A percentile compares a stretch with the other conserved stretches of the same genome.
Evolutionary conservation across 2,888 invertebrate species (phyloP).

Genomic region (Torymus texanus): DNA sequence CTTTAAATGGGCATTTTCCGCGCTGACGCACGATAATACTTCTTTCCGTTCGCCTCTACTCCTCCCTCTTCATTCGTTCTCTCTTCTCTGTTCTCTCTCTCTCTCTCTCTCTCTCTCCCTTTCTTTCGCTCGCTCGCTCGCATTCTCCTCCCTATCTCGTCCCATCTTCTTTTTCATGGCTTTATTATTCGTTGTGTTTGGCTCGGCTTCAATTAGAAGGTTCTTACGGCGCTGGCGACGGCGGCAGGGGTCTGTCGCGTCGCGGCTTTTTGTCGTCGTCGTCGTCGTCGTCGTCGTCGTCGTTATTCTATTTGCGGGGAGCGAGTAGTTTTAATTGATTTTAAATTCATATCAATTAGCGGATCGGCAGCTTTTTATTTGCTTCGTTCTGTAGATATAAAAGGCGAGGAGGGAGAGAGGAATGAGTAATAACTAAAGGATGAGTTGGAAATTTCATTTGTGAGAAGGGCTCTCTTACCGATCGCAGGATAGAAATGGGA

Average conservation of each 20-base stretch:
- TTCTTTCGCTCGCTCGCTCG: neutral
- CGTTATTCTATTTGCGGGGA: slow-evolving; percentile 11
- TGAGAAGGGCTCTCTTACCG: neutral
- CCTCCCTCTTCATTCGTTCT: slow-evolving; percentile 11
- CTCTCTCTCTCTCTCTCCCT: neutral
- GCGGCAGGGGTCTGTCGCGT: neutral
- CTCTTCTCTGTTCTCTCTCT: neutral
- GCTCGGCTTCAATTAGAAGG: slow-evolving; percentile 52
- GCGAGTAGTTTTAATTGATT: slow-evolving; percentile 39
- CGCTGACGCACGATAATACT: slow-evolving; percentile 56
- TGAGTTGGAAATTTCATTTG: slow-evolving; percentile 3
- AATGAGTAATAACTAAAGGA: slow-evolving; percentile 7
- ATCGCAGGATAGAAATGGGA: neutral
- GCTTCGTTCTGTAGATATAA: neutral
- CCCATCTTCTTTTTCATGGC: slow-evolving; percentile 47
- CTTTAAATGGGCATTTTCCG: slow-evolving; percentile 56
- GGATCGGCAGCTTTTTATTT: neutral
- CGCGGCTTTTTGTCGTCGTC: slow-evolving; percentile 29
- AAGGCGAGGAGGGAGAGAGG: neutral
- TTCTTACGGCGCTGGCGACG: neutral
- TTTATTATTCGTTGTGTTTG: slow-evolving; percentile 50
- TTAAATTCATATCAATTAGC: slow-evolving; percentile 33
- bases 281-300: slow-evolving; percentile 13
- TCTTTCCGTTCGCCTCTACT: slow-evolving; percentile 46
- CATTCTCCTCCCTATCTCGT: neutral